These are phyloP conservation scores for Agriopis aurantiaria DNA, from an alignment of 2,888 invertebrate species.

Conservation along the genomic window DNA sequence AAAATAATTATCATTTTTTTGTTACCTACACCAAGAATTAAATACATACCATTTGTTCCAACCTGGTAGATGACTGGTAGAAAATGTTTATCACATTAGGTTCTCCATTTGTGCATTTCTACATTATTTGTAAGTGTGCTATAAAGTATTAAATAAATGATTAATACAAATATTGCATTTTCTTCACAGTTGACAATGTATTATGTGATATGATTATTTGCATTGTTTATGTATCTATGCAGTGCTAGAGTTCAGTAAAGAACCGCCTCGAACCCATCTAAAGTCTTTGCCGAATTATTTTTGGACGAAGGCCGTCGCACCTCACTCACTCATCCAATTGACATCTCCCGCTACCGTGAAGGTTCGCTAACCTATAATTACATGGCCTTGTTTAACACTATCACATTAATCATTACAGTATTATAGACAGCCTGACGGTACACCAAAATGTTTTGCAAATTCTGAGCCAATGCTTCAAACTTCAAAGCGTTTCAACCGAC, in stretches of 20 bases:
- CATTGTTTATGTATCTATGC: constrained; percentile 5
- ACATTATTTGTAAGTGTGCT: too few species aligned
- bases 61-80: too few species aligned
- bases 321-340: constrained; percentile 41
- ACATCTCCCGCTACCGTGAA: constrained; percentile 29
- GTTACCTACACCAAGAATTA: too few species aligned
- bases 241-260: constrained; percentile 15
- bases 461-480: neutral
- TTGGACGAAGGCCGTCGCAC: constrained; percentile 40
- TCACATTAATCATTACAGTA: constrained; percentile 35
- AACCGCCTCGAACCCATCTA: constrained; percentile 12
- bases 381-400: constrained; percentile 40
- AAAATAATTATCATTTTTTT: too few species aligned
- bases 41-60: too few species aligned
- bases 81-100: too few species aligned
- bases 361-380: constrained; percentile 27
- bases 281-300: constrained; percentile 33
- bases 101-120: too few species aligned
- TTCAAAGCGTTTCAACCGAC: neutral
- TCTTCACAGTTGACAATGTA: too few species aligned
- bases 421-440: neutral
- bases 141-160: too few species aligned
- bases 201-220: neutral
- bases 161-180: too few species aligned
- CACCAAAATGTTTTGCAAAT: neutral